Percentiles rank a stretch among this genome's conserved stretches.
Conservation (phyloP, 1,140 invertebrate genomes). For the Drosophila pseudoobscura region DNA sequence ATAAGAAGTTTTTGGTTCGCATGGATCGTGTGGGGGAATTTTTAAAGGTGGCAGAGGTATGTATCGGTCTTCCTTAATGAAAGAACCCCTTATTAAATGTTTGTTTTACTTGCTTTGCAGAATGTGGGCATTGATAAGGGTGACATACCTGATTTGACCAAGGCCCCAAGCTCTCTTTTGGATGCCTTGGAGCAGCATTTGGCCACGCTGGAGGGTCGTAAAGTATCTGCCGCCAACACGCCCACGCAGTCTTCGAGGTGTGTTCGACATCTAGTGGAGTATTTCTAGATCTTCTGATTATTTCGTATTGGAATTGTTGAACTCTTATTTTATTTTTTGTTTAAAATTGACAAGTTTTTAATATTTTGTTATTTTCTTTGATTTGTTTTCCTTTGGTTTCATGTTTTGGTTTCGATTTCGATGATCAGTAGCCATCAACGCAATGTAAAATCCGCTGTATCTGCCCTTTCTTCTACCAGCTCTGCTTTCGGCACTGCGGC, state of each 20-base stretch:
- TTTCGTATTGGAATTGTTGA: conserved; percentile 7
- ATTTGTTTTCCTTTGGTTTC: conserved; percentile 20
- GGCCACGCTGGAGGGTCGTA: conserved; percentile 95
- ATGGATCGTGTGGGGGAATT: conserved; percentile 99
- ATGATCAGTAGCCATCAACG: conserved; percentile 87
- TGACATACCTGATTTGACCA: conserved; percentile 99
- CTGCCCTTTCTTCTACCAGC: conserved; percentile 94
- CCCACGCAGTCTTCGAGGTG: conserved; percentile 93
- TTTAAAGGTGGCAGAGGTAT: conserved; percentile 96
- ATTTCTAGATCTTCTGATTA: conserved; percentile 1
- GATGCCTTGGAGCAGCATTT: conserved; percentile 99
- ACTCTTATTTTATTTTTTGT: conserved; percentile 26
- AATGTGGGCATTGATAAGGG: conserved; percentile 99
- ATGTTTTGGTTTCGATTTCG: conserved; percentile 3
- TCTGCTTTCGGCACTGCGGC: conserved; percentile 92
- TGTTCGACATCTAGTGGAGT: conserved; percentile 4
- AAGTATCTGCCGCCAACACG: conserved; percentile 92
- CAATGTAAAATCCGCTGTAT: conserved; percentile 94
- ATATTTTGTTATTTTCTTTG: conserved; percentile 36
- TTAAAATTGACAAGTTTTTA: conserved; percentile 39
- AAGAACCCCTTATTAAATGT: too few relatives aligned
- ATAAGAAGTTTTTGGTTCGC: conserved; percentile 99
- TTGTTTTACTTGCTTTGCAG: conserved; percentile 82
- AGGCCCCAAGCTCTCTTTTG: conserved; percentile 98
- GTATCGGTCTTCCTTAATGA: conserved; percentile 12